phyloP scores from a whole-genome alignment of 1,140 invertebrate species.

The Apis mellifera region DNA sequence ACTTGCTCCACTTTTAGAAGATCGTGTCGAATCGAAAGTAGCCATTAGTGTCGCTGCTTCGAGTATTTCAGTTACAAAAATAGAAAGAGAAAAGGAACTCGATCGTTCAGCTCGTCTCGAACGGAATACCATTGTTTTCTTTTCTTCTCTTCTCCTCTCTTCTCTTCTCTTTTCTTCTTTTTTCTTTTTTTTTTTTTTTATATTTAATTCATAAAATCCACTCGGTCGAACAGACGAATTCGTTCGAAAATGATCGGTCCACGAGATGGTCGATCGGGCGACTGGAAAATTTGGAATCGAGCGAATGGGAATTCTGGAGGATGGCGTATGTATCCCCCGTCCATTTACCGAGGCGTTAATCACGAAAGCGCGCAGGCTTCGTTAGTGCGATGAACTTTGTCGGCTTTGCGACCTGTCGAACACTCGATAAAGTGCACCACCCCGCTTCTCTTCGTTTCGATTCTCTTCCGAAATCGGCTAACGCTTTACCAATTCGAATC shows the following conservation, averaged over 20 bases:
- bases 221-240: no score
- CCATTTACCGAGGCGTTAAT: constrained; percentile 46
- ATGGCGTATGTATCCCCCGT: constrained; percentile 1
- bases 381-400: constrained; percentile 61
- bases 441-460: background rate
- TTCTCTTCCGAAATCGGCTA: background rate
- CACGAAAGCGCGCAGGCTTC: constrained; percentile 46
- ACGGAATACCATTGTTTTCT: no score
- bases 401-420: constrained; percentile 47
- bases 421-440: constrained; percentile 37
- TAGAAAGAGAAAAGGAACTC: no score
- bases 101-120: no score
- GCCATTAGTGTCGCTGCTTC: no score
- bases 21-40: background rate
- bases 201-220: background rate
- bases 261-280: constrained; percentile 12
- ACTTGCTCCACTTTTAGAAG: background rate
- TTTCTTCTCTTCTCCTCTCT: no score
- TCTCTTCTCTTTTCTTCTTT: no score
- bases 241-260: constrained; percentile 25
- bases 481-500: background rate
- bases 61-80: no score
- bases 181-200: background rate
- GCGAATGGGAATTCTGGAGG: constrained; percentile 8
- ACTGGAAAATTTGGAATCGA: constrained; percentile 46